Evolutionary conservation across 92 coral and sea anemone genomes (phyloP).

Genomic region (Blastomussa wellsi): DNA sequence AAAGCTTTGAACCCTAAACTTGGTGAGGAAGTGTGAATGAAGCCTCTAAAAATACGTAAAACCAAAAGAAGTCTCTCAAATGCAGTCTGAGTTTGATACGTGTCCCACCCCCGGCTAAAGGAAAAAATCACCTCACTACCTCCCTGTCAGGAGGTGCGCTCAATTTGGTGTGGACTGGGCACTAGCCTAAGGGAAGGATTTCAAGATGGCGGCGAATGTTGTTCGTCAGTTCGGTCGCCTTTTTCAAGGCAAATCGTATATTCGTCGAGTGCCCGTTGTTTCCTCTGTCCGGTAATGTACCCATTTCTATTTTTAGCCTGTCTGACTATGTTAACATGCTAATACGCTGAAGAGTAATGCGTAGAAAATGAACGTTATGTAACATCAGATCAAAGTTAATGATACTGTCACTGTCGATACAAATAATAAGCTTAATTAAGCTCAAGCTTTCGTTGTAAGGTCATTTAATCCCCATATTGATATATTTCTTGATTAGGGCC

Average conservation of each 20-base stretch:
- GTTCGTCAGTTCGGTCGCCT: slow-evolving; percentile 83
- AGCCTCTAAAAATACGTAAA: no score
- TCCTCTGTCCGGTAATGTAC: slow-evolving; percentile 80
- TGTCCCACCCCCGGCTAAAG: neutral
- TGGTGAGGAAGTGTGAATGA: no score
- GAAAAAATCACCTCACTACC: neutral
- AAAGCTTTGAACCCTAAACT: no score
- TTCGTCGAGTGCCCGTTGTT: slow-evolving; percentile 70
- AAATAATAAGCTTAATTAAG: neutral
- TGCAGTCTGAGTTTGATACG: no score
- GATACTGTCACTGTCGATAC: neutral
- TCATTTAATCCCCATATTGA: neutral
- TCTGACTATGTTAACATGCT: neutral
- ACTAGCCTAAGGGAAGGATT: neutral
- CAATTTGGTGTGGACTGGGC: slow-evolving; percentile 42
- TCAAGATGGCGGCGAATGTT: slow-evolving; percentile 92
- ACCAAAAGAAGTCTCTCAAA: no score
- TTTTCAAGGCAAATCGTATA: slow-evolving; percentile 58
- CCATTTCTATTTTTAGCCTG: neutral
- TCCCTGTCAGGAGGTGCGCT: neutral
- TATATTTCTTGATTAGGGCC: neutral
- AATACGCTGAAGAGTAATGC: neutral
- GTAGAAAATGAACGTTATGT: neutral
- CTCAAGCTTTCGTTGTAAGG: neutral
- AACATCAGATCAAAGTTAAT: neutral